Base-by-base conservation (phyloP, 2,797 vertebrate genomes). In the Orientallactaga sibirica region DNA sequence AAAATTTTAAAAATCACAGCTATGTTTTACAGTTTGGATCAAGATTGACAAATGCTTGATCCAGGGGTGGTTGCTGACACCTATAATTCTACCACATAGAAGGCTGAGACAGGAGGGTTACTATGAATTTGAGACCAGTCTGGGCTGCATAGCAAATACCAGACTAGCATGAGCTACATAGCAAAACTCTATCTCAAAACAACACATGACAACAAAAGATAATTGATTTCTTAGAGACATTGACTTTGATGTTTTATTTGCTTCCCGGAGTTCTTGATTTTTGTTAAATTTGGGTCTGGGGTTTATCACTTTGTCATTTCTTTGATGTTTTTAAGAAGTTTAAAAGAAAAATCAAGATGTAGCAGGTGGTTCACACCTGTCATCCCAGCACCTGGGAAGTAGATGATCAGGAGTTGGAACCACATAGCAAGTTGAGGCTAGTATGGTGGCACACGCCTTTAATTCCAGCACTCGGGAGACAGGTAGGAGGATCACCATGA, bases 311-410 rank as follows among this genome's bases (percentile, higher is more conserved):
- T 73, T 91, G 37, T 68, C 52, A 71, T 67, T 43, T 75, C 19
- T 94, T 90, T 90, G 43, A 62, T 62, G 61, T 16, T 79, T 93
- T 86, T 55, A 62, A 20, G 37, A 81, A 52, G 64, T 67, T 76
- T 52, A 68, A 76, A 80, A 93, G 33, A 88, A 90, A 94, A 90
- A 55, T 70, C 14, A n/a, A 12, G 25, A 29, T 27, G 27, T 14
- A 68, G 67, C 55, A 58, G 48, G 48, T 70, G 29, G 14, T 12
- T 33, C 29, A 70, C 16, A 58, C 67, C 67, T 70, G 29, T 70
- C 29, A 70, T 70, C 29, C 27, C 67, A 70, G 67, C 15, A 33
- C 29, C 29, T 33, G 29, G 15, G 67, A n/a, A 70, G 67, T 70
- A 15, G 15, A 70, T 16, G 67, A 29, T 16, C 55, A 58, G 14